Evolutionary conservation across 2,113 vertebrate species (phyloP).

Genomic region (Malurus melanocephalus): DNA sequence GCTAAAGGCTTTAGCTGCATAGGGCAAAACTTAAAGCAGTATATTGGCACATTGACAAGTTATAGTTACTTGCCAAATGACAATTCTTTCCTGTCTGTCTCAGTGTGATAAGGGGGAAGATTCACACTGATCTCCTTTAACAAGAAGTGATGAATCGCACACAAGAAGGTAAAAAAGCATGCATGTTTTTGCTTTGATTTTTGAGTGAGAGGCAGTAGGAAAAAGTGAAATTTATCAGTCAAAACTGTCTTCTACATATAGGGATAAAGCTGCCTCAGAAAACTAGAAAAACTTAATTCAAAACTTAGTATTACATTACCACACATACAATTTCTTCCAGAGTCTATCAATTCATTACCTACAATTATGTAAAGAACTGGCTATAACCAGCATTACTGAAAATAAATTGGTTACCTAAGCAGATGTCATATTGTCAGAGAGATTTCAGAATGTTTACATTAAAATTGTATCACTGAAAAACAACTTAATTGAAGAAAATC

Average conservation of each 20-base stretch:
- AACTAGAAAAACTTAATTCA: neutral
- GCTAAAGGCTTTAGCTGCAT: neutral
- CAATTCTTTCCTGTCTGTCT: neutral
- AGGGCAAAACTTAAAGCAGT: neutral
- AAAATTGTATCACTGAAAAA: neutral
- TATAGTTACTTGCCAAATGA: neutral
- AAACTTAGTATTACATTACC: neutral
- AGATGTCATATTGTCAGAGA: neutral
- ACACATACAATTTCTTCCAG: neutral
- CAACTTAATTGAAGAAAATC: neutral
- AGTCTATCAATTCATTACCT: neutral
- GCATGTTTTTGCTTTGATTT: neutral
- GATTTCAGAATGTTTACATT: neutral
- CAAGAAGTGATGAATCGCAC: neutral
- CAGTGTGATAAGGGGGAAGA: neutral
- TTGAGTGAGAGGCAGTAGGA: neutral
- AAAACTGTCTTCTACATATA: neutral
- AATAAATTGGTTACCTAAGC: neutral
- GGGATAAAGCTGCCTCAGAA: neutral
- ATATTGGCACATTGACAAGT: neutral
- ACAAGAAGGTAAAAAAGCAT: neutral
- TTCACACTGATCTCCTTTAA: neutral
- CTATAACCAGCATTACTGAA: neutral
- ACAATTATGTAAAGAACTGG: neutral
- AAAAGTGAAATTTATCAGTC: neutral